Evolutionary conservation across 2,888 invertebrate genomes (phyloP).

Genomic region (Ashinkailepas kermadecensis): DNA sequence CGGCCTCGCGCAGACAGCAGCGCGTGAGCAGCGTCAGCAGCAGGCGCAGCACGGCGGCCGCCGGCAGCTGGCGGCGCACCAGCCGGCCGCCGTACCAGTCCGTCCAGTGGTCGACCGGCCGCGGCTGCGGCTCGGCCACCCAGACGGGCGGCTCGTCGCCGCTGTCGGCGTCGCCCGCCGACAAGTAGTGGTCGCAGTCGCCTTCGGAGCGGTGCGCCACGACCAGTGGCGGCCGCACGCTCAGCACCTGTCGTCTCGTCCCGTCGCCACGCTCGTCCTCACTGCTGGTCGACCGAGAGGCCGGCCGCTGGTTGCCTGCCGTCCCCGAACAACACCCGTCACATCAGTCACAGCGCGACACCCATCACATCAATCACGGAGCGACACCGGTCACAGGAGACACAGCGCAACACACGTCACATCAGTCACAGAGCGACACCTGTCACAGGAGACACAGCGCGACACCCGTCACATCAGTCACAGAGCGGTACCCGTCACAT

Average conservation of each 20-base stretch:
- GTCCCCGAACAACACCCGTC: not conserved
- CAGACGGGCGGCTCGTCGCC: not conserved
- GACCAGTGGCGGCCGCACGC: not conserved
- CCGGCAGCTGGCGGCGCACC: not conserved
- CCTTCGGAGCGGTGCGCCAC: not conserved
- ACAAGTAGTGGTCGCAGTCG: slow-evolving; percentile 3
- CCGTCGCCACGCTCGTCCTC: not conserved
- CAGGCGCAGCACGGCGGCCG: not conserved
- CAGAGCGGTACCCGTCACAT: not conserved
- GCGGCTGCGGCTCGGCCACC: not conserved
- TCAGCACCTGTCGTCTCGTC: not conserved
- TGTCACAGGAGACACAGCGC: not conserved
- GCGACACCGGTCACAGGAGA: not conserved
- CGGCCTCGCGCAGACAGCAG: not conserved
- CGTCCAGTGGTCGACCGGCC: not conserved
- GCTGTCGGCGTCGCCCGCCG: not conserved
- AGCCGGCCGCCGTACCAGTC: not conserved
- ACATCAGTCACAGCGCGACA: too few relatives aligned
- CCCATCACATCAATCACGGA: too few relatives aligned
- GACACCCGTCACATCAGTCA: not conserved
- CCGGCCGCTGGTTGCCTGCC: not conserved
- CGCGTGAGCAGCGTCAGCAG: not conserved
- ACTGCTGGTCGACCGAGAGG: not conserved
- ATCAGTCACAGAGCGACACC: too few relatives aligned
- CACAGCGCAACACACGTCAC: not conserved